A percentile compares a stretch with the other conserved stretches of the same genome.
Evolutionary conservation across 2,888 invertebrate species (phyloP).

Genomic region (Dusona sp.): DNA sequence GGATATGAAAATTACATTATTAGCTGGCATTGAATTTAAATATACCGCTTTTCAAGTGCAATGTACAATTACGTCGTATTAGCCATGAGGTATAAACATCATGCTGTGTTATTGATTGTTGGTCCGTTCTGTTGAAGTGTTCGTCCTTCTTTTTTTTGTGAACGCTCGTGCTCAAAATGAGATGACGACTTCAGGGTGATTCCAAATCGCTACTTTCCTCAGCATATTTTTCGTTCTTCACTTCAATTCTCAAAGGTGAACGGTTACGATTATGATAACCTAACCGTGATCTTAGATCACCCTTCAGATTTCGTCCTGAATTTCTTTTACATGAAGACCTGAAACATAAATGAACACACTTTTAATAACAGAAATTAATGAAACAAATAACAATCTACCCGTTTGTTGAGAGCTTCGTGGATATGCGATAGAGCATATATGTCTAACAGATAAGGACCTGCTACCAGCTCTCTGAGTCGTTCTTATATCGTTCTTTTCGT

Average conservation of each 20-base stretch:
- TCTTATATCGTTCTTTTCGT: no score
- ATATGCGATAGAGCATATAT: no score
- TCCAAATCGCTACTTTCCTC: conserved; percentile 74
- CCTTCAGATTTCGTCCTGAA: conserved; percentile 75
- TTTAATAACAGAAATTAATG: no score
- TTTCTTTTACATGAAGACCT: conserved; percentile 74
- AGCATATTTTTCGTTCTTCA: conserved; percentile 82
- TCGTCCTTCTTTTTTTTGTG: no score
- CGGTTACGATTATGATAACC: conserved; percentile 80
- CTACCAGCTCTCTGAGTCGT: no score
- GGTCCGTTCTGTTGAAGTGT: background rate
- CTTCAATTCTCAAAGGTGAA: conserved; percentile 83
- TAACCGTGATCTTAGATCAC: conserved; percentile 80
- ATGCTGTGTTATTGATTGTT: background rate
- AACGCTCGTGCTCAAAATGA: background rate
- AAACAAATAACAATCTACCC: no score
- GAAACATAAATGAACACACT: conserved; percentile 47
- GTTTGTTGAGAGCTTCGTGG: no score
- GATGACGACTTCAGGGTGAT: conserved; percentile 59
- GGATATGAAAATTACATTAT: conserved; percentile 7
- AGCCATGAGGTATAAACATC: background rate
- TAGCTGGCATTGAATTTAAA: background rate
- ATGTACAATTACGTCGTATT: conserved; percentile 3
- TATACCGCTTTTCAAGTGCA: conserved; percentile 4
- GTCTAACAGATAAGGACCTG: no score